Evolutionary conservation across 2,888 invertebrate genomes (phyloP).

Genomic region (Drosophila mettleri): DNA sequence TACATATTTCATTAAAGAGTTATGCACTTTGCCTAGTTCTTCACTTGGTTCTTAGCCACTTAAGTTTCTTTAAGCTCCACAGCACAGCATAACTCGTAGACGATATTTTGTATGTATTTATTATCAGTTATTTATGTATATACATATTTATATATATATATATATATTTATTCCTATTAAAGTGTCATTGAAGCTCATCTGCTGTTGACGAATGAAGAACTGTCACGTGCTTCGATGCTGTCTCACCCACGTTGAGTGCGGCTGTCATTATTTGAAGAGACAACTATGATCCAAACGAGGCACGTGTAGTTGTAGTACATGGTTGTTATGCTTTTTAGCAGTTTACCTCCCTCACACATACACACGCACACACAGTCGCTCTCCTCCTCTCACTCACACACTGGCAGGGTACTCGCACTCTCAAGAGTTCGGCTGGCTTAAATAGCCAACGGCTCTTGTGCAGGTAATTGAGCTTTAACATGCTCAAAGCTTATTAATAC

Average conservation of each 20-base stretch:
- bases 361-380: background rate
- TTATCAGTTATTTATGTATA: background rate
- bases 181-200: background rate
- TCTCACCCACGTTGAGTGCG: slow-evolving; percentile 4
- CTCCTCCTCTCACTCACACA: background rate
- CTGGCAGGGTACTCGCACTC: slow-evolving; percentile 17
- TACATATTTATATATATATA: background rate
- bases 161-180: background rate
- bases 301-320: slow-evolving; percentile 32
- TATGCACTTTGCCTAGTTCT: background rate
- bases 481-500: slow-evolving; percentile 70
- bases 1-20: no score
- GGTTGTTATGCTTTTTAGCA: slow-evolving; percentile 36
- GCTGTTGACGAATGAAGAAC: background rate
- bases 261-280: slow-evolving; percentile 19
- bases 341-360: slow-evolving; percentile 11
- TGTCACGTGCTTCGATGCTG: slow-evolving; percentile 15
- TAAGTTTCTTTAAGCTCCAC: background rate
- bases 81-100: background rate
- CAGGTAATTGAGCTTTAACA: slow-evolving; percentile 71
- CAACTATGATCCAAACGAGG: slow-evolving; percentile 10
- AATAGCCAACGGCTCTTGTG: slow-evolving; percentile 51
- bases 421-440: slow-evolving; percentile 35
- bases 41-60: background rate
- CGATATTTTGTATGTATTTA: background rate